phyloP scores from a whole-genome alignment of 2,113 vertebrate species.

The Catagonus wagneri region DNA sequence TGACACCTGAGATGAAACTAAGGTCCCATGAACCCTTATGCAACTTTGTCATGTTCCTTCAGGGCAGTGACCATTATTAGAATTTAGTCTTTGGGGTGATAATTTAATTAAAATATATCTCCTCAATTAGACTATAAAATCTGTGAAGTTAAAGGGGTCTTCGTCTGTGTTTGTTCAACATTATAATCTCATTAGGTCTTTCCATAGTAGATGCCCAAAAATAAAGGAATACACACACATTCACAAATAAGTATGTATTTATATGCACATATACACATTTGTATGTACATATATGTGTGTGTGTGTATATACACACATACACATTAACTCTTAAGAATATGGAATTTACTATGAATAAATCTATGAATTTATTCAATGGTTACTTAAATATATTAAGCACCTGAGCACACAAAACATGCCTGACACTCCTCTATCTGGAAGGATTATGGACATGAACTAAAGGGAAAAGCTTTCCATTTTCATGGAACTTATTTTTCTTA shows the following conservation, averaged over 20 bases:
- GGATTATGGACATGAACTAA: background rate
- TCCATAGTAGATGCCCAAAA: background rate
- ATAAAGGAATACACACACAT: background rate
- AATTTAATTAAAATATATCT: background rate
- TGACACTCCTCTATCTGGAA: background rate
- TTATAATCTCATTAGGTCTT: background rate
- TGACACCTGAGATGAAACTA: background rate
- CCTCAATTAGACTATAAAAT: background rate
- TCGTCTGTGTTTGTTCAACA: background rate
- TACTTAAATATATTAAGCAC: background rate
- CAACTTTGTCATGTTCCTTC: background rate
- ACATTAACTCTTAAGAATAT: background rate
- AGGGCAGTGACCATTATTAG: background rate
- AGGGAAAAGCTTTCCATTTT: background rate
- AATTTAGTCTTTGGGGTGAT: background rate
- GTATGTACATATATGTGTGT: background rate
- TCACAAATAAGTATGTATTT: background rate
- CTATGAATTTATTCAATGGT: background rate
- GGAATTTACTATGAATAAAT: background rate
- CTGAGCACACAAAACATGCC: background rate
- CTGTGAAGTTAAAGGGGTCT: background rate
- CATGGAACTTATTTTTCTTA: background rate
- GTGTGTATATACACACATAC: background rate
- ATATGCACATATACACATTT: background rate
- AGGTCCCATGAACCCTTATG: background rate